A percentile compares a stretch with the other conserved stretches of the same genome.
Conservation (phyloP, 2,888 invertebrate genomes). For the Danaus chrysippus region DNA sequence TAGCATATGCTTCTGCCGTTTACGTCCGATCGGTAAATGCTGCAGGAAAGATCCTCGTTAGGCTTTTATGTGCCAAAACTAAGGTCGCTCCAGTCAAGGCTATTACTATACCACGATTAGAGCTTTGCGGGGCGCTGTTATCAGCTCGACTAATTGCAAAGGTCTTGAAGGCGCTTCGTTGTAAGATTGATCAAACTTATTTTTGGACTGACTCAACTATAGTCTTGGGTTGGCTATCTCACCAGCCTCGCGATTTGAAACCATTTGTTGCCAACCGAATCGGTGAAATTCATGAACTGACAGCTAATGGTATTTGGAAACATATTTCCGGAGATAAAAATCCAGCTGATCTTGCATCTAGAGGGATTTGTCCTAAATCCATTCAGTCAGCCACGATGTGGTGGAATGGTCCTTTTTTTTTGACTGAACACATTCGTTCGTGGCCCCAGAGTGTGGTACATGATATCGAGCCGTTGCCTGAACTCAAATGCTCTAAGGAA, state of each 20-base stretch:
- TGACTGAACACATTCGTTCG: background rate
- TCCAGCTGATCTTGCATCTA: conserved; percentile 14
- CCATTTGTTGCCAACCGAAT: conserved; percentile 14
- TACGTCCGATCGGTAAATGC: too few species aligned
- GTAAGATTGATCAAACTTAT: background rate
- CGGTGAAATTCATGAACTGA: conserved; percentile 10
- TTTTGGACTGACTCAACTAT: conserved; percentile 16
- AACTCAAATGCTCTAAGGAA: too few species aligned
- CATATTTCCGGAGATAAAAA: conserved; percentile 7
- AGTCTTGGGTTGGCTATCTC: conserved; percentile 11
- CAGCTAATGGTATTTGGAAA: conserved; percentile 5
- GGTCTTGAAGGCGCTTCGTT: conserved; percentile 12
- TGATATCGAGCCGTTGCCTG: too few species aligned
- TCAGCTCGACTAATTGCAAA: conserved; percentile 14
- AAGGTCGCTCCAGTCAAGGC: conserved; percentile 19
- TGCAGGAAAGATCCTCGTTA: conserved; percentile 1
- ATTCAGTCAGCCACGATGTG: conserved; percentile 5
- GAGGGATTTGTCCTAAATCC: conserved; percentile 8
- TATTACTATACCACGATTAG: conserved; percentile 14
- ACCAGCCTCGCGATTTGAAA: conserved; percentile 7
- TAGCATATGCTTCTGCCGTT: background rate
- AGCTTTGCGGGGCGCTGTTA: conserved; percentile 13
- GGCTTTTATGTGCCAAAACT: conserved; percentile 19
- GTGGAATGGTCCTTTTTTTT: conserved; percentile 15
- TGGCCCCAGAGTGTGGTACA: too few species aligned